Base-by-base conservation (phyloP, 1,140 invertebrate genomes). In the Drosophila nikananu region DNA sequence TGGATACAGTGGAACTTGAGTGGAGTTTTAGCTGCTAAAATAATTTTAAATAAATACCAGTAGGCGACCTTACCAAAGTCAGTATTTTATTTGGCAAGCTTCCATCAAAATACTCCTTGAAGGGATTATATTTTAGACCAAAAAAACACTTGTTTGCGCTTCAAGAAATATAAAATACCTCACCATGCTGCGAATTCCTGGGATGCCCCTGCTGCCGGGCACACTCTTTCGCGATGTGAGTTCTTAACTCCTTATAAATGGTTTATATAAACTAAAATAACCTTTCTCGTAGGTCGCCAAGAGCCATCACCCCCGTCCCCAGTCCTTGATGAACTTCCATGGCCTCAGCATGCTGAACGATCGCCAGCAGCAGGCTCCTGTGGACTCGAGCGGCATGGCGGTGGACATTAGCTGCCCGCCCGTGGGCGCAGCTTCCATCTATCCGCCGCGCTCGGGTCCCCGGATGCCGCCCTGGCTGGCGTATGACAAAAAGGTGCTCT, bases 401-500 rank as follows among this genome's bases (percentile, higher is more conserved):
- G 67, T 82, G 41, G 86, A 92, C 58, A 71, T 84, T 5, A 92
- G 86, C 41, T 92, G 89, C 39, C 89, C 86, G n/a, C 91, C 92
- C 12, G 62, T 75, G 0, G 61, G 77, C 62, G 92, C 94, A 39
- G 95, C 96, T 0, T 95, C 96, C 0, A 81, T 97, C 72, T 96
- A 96, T 93, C 94, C 95, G 4, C 94, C 94, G n/a, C 95, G 96
- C 52, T 95, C 97, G 82, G 95, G 95, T 12, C 94, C 95, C 3
- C 95, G 96, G 67, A 83, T 96, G 39, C 97, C 97, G 1, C 93
- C 96, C 1, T 98, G 97, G 97, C 94, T 98, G 35, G 95, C 96
- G 30, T 98, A 96, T 92, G 97, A 98, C 91, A 97, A 97, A 93
- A 95, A 98, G 93, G 97, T 97, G 58, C 93, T 98, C 7, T 94